Percentiles rank a stretch among this genome's conserved stretches.
These are phyloP conservation scores for Hydropsyche betteni DNA, from an alignment of 2,888 invertebrate genomes.

Conservation along the genomic window DNA sequence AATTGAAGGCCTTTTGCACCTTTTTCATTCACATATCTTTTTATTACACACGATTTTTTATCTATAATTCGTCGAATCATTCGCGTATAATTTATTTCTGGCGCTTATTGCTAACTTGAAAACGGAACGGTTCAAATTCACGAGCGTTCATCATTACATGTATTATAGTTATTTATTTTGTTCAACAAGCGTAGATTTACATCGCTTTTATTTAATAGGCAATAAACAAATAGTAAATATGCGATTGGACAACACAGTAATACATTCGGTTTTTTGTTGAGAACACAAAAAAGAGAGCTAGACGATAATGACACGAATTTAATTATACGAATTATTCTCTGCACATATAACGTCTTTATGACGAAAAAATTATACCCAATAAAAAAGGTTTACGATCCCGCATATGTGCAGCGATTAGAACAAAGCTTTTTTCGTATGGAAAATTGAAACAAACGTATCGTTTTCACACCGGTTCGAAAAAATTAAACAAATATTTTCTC, in stretches of 20 bases:
- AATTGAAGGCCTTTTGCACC: too few relatives aligned
- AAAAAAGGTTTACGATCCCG: too few relatives aligned
- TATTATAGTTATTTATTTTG: constrained; percentile 11
- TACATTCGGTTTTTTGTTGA: neutral
- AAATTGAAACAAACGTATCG: too few relatives aligned
- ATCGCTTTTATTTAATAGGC: constrained; percentile 16
- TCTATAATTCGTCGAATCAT: neutral
- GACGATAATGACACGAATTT: neutral
- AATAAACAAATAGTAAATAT: constrained; percentile 4
- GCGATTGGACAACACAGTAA: neutral
- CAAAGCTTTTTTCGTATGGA: too few relatives aligned
- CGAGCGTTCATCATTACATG: constrained; percentile 1
- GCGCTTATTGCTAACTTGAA: constrained; percentile 10
- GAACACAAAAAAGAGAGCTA: neutral
- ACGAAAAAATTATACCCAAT: too few relatives aligned
- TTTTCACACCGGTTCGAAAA: too few relatives aligned
- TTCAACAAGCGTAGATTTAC: constrained; percentile 14
- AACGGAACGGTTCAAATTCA: constrained; percentile 7
- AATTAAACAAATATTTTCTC: too few relatives aligned
- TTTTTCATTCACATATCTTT: neutral
- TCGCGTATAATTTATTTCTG: constrained; percentile 6
- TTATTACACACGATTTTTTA: neutral
- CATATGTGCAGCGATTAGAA: too few relatives aligned
- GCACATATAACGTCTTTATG: too few relatives aligned
- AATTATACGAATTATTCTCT: neutral